These are phyloP conservation scores for Ptychoptera contaminata DNA, from an alignment of 2,888 invertebrate genomes.

Conservation along the genomic window DNA sequence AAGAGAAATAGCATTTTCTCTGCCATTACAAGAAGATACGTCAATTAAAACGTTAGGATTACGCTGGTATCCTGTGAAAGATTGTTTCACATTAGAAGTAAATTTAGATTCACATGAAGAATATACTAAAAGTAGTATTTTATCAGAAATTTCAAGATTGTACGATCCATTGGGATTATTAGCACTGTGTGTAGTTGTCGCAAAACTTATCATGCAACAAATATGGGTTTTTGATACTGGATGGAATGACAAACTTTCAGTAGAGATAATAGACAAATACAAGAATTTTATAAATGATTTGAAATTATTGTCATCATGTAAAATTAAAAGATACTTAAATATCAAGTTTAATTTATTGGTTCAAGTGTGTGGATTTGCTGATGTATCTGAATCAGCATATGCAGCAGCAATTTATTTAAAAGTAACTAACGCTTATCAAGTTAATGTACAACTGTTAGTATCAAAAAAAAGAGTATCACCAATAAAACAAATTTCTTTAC, in stretches of 20 bases:
- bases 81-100: neutral
- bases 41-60: neutral
- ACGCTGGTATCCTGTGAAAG: neutral
- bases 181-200: neutral
- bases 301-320: too few relatives aligned
- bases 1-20: neutral
- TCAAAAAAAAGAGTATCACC: constrained; percentile 7
- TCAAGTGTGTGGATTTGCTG: too few relatives aligned
- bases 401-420: too few relatives aligned
- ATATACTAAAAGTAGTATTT: neutral
- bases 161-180: neutral
- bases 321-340: too few relatives aligned
- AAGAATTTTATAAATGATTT: too few relatives aligned
- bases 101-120: neutral
- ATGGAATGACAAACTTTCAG: neutral
- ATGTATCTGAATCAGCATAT: too few relatives aligned
- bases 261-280: too few relatives aligned
- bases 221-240: neutral
- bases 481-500: constrained; percentile 11
- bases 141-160: neutral
- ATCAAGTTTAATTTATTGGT: too few relatives aligned
- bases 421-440: too few relatives aligned
- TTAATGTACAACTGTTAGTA: too few relatives aligned
- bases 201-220: neutral
- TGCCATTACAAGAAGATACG: neutral